These are phyloP conservation scores for Haliaeetus leucogaster DNA, from an alignment of 2,113 vertebrate species.

Conservation along the genomic window DNA sequence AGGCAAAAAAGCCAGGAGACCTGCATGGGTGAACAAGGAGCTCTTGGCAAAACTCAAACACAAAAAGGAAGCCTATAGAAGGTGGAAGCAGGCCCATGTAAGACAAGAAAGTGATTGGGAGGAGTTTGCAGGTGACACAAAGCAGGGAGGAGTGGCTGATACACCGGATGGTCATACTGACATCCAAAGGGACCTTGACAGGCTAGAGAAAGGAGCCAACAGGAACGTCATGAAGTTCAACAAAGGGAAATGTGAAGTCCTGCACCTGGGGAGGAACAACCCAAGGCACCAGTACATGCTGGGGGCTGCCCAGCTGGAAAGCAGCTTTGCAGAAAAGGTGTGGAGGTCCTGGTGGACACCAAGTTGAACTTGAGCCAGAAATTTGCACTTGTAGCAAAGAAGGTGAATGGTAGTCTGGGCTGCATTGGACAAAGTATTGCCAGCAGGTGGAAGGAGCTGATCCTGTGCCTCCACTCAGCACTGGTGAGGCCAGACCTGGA, in stretches of 20 bases:
- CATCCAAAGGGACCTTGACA: accelerated
- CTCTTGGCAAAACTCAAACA: neutral
- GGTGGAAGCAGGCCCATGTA: neutral
- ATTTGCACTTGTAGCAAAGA: no score
- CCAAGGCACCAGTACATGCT: neutral
- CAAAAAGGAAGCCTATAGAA: neutral
- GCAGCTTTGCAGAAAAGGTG: neutral
- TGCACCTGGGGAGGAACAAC: neutral
- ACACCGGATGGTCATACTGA: accelerated
- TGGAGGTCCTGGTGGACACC: neutral
- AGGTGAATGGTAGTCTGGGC: neutral
- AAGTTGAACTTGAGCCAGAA: neutral
- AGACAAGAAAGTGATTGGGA: neutral
- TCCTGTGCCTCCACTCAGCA: neutral
- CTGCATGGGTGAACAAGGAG: neutral
- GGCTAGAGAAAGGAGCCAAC: neutral
- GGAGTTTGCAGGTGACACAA: neutral
- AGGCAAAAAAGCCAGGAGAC: neutral
- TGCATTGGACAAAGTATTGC: neutral
- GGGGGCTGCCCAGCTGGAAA: neutral
- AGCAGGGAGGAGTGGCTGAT: neutral
- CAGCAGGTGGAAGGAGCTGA: neutral
- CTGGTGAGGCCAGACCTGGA: neutral
- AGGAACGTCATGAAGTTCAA: neutral
- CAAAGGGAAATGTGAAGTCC: neutral